phyloP scores from a whole-genome alignment of 2,797 vertebrate species.

The Arnoldichthys spilopterus region DNA sequence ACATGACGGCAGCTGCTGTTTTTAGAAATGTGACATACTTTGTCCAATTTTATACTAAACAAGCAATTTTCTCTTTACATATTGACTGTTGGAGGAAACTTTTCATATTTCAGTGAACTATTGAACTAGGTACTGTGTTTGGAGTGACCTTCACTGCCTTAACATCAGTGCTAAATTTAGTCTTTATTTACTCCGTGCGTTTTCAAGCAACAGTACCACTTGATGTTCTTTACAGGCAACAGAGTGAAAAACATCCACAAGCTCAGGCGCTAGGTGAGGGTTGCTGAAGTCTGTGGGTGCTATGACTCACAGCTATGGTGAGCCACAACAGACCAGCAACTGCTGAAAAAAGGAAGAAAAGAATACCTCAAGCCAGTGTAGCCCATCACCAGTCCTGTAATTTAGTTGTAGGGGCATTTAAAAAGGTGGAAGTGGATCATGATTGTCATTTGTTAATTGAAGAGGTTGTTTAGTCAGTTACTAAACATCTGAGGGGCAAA shows the following conservation, averaged over 20 bases:
- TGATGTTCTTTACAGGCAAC: conserved; percentile 42
- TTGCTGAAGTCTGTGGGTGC: not conserved
- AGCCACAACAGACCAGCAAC: not conserved
- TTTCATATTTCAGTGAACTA: not conserved
- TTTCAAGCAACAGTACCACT: not conserved
- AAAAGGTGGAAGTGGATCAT: too few species aligned
- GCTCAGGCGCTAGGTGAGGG: not conserved
- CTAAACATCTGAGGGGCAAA: too few species aligned
- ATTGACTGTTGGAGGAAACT: not conserved
- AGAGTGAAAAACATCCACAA: conserved; percentile 8
- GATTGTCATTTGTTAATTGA: too few species aligned
- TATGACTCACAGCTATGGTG: not conserved
- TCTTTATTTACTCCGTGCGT: conserved; percentile 35
- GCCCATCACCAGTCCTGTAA: not conserved
- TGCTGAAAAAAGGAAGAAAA: not conserved
- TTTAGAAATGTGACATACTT: too few species aligned
- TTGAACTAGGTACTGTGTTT: not conserved
- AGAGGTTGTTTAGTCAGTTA: too few species aligned
- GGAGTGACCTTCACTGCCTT: conserved; percentile 22
- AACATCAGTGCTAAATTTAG: not conserved
- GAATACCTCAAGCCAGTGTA: not conserved
- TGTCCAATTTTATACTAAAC: too few species aligned
- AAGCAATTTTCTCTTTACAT: too few species aligned
- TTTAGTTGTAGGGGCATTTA: not conserved
- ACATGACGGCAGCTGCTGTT: too few species aligned